Base-by-base conservation (phyloP, 2,888 invertebrate genomes). In the Cephus pygmeus region DNA sequence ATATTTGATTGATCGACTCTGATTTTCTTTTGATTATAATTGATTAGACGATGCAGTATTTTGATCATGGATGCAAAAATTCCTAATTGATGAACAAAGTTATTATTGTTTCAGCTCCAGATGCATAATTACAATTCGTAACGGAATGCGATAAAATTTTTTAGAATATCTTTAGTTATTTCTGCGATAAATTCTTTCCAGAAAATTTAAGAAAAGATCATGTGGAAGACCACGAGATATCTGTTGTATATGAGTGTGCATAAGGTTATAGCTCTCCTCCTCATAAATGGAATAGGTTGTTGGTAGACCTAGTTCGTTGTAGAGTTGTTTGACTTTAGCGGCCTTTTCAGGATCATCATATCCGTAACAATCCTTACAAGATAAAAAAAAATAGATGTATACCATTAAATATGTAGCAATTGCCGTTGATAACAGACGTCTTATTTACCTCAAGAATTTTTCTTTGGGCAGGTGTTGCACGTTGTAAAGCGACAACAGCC, bases 401-500 rank as follows among this genome's bases (percentile, higher is more conserved):
- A 30, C 12, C 2, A 36, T 34, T 71, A 69, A 76, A 34, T 71
- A 4, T 12, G 34, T n/a, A 23, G 75, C 33, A 73, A 76, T 69
- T 76, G 34, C 71, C 56, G 23, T 73, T 40, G 12, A 56, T 34
- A 69, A 33, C 12, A n/a, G 11, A 40, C 0, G 3, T 3, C 11
- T 31, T 69, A 80, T 83, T 81, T 84, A 93, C 93, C 87, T 95
- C 93, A 93, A 97, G 94, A 36, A 96, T 92, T 87, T 94, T 93
- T 82, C 93, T 94, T 88, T 98, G 97, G 6, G 94, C 92, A 0
- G 94, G 93, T 73, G 94, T 94, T 0, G 96, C 96, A 77, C 96
- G 93, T 90, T 97, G 96, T 81, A 98, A 92, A 12, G 98, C 98
- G 1, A 97, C 96, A 1, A 98, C 97, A 1, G 97, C 95, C 56